Percentiles rank a stretch among this genome's conserved stretches.
Evolutionary conservation across 2,113 vertebrate genomes (phyloP).

Genomic region (Gnathonemus longibarbis): DNA sequence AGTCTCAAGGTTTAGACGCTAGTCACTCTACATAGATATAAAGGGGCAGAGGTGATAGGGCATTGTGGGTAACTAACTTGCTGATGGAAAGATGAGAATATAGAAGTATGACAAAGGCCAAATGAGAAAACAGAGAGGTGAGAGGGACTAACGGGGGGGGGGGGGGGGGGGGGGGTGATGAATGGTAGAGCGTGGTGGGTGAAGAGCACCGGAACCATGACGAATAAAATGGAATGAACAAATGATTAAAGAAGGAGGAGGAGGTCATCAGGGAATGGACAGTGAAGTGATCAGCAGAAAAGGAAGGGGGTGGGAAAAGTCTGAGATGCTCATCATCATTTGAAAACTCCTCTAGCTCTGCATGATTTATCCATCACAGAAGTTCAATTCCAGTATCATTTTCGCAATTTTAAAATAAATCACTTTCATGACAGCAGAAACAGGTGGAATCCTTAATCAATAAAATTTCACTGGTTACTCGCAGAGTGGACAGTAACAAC

Average conservation of each 20-base stretch:
- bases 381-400: background rate
- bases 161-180: background rate
- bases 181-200: background rate
- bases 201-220: background rate
- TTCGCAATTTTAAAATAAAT: background rate
- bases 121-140: background rate
- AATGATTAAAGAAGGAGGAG: background rate
- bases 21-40: background rate
- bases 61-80: background rate
- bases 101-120: background rate
- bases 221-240: conserved; percentile 23
- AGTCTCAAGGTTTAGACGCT: background rate
- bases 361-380: background rate
- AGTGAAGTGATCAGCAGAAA: conserved; percentile 1
- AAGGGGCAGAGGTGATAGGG: background rate
- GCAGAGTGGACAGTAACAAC: background rate
- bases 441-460: background rate
- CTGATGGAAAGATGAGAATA: background rate
- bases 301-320: background rate
- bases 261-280: conserved; percentile 16
- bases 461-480: background rate
- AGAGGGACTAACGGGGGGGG: background rate
- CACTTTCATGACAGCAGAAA: background rate
- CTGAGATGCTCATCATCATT: background rate
- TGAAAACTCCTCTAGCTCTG: background rate